Base-by-base conservation (phyloP, 1,140 invertebrate species). In the Anadara kagoshimensis region DNA sequence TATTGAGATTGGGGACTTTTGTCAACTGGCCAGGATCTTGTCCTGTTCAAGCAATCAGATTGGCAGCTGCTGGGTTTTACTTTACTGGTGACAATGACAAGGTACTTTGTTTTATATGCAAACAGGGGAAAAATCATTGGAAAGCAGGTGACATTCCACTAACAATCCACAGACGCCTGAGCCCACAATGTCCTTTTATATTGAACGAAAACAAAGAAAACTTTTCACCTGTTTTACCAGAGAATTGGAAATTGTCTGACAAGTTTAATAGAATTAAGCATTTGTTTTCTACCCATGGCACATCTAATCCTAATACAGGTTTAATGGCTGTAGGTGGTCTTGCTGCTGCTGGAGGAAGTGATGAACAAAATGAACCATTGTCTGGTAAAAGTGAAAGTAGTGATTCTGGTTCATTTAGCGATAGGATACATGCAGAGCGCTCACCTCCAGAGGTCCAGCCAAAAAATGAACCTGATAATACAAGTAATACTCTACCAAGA, bases 21-120 rank as follows among this genome's bases (percentile, higher is more conserved):
- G 89, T 89, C 56, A 90, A 92, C 24, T 83, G 85, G 79, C 69
- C 78, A 18, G 16, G 65, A 45, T 36, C 63, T 43, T 92, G 94
- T 85, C 92, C 92, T 62, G 94, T 95, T 81, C 93, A 92, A 70
- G 94, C 95, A 12, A 91, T 93, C 58, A 91, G 94, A 59, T 89
- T 98, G 22, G 94, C 94, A 49, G 93, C 94, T 75, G 95, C 96
- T 69, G 81, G 81, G 22, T 80, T 83, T 76, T 75, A 67, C 45
- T 76, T 69, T 49, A 20, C 20, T n/a, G 76, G 73, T 10, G 22
- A 1, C 11, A 67, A 56, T 12, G 59, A 74, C 29, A 65, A 43
- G 3, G 76, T 82, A 0, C 56, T 61, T 24, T 83, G 82, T 54
- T 76, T 47, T 63, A 76, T 78, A 59, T 83, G 82, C 53, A 43